Base-by-base conservation (phyloP, 2,888 invertebrate species). In the Macrophya annulata region DNA sequence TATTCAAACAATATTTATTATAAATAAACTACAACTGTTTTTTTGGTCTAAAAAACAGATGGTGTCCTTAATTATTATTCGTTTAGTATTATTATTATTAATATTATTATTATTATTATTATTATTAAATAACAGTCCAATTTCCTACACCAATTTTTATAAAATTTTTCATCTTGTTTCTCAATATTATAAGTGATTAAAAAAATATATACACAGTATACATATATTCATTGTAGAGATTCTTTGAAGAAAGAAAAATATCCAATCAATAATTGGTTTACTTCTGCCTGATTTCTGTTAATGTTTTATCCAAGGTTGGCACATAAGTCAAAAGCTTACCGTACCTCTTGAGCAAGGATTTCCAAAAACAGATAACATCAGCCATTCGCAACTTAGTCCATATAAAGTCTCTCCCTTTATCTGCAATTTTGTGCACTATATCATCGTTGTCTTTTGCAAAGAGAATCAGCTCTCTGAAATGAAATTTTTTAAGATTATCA, bases 361-460 rank as follows among this genome's bases (percentile, higher is more conserved):
- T 95, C 99, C 99, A 99, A 93, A 98, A 99, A 91, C 98, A 98
- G 87, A 94, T 94, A 0, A 99, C 95, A 93, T 99, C 97, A 85
- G 96, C 95, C 94, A 98, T 96, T 89, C 95, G 95, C 85, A 99
- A 94, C 94, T 98, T 96, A 85, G 97, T 95, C 96, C 96, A 96
- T 90, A 99, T 96, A 91, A 98, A 97, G 88, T 96, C 94, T 90
- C 96, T 96, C 0, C 99, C 99, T 89, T 96, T 95, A 85, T 96
- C 94, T 0, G 99, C 98, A 87, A 99, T 99, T 92, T 96, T 94
- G 90, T 95, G 94, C 0, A 96, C 97, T 77, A 97, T 88, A 0
- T 94, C 94, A 91, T 99, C 98, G 93, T 99, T 96, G 84, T 95
- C 94, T 89, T 94, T 95, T 37, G 97, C 97, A 94, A 97, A 99